Conservation (phyloP, 35 echinoderm and acorn worm species). For the Ptychodera flava region DNA sequence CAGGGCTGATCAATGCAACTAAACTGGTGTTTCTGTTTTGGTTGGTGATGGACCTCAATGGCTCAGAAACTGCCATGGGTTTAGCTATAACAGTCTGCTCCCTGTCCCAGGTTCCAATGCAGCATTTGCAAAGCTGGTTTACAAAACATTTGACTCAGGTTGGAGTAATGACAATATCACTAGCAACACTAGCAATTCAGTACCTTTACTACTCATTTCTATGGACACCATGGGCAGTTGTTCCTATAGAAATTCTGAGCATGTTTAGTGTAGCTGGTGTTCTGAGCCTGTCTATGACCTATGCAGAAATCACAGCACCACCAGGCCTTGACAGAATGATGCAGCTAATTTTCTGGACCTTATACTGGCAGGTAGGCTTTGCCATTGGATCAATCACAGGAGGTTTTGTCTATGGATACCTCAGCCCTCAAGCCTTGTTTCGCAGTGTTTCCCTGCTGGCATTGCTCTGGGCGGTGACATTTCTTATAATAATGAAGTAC, state of each 20-base stretch:
- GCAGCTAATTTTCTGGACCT: constrained; percentile 23
- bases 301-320: constrained; percentile 47
- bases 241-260: constrained; percentile 53
- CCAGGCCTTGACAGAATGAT: constrained; percentile 45
- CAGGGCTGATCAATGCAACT: constrained; percentile 33
- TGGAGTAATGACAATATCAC: constrained; percentile 29
- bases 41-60: constrained; percentile 49
- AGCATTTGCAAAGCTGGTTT: constrained; percentile 23
- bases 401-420: constrained; percentile 40
- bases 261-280: constrained; percentile 38
- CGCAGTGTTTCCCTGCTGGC: constrained; percentile 19
- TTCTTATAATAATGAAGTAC: constrained; percentile 32
- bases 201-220: constrained; percentile 46
- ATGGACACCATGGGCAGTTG: constrained; percentile 64
- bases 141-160: constrained; percentile 36
- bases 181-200: constrained; percentile 15
- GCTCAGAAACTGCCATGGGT: constrained; percentile 51
- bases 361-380: constrained; percentile 51
- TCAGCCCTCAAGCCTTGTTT: constrained; percentile 32
- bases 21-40: constrained; percentile 58
- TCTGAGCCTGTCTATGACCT: constrained; percentile 27
- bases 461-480: constrained; percentile 40
- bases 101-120: constrained; percentile 45
- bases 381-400: constrained; percentile 30
- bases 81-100: constrained; percentile 18